These are phyloP conservation scores for Pyrgus malvae DNA, from an alignment of 2,888 invertebrate species.

Conservation along the genomic window DNA sequence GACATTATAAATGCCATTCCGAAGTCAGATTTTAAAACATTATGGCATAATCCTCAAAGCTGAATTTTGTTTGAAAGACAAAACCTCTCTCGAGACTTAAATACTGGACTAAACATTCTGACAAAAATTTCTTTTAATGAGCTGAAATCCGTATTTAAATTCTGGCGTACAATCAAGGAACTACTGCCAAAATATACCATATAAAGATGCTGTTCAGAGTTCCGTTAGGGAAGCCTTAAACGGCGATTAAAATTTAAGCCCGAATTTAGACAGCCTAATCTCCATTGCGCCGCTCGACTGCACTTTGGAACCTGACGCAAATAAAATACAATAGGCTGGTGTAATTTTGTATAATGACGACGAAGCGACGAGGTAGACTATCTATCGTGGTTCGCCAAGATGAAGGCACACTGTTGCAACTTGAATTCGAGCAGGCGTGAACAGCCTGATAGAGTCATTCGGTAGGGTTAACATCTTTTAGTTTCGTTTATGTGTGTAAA, in stretches of 20 bases:
- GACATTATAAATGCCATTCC: too few species aligned
- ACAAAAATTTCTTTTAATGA: slow-evolving; percentile 26
- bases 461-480: too few species aligned
- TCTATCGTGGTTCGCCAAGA: slow-evolving; percentile 49
- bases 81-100: too few species aligned
- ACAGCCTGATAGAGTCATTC: too few species aligned
- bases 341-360: slow-evolving; percentile 58
- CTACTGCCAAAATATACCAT: slow-evolving; percentile 61
- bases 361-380: slow-evolving; percentile 39
- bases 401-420: slow-evolving; percentile 31
- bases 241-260: slow-evolving; percentile 73
- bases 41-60: too few species aligned
- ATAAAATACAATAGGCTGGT: slow-evolving; percentile 58
- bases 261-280: slow-evolving; percentile 74
- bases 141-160: slow-evolving; percentile 36
- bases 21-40: too few species aligned
- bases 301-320: slow-evolving; percentile 57
- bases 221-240: slow-evolving; percentile 60
- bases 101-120: slow-evolving; percentile 3
- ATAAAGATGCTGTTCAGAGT: slow-evolving; percentile 52
- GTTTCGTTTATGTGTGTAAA: too few species aligned
- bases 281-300: slow-evolving; percentile 61
- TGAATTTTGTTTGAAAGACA: too few species aligned
- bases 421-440: slow-evolving; percentile 9
- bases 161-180: slow-evolving; percentile 58